A percentile compares a stretch with the other conserved stretches of the same genome.
phyloP scores from a whole-genome alignment of 2,797 vertebrate genomes.

The Tenualosa thibaudeaui region DNA sequence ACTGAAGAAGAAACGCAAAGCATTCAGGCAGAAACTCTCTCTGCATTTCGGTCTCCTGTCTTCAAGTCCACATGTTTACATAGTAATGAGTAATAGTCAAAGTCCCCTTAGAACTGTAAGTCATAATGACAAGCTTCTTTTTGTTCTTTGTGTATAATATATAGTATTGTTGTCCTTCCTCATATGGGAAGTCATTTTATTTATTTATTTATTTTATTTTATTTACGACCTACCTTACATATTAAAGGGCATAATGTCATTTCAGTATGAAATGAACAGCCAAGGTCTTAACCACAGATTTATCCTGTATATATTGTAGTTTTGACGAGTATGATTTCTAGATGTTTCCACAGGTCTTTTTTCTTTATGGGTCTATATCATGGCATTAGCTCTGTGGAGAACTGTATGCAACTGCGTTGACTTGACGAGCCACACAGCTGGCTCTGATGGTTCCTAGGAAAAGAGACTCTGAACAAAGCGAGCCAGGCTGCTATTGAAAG shows the following conservation, averaged over 20 bases:
- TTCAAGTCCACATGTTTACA: neutral
- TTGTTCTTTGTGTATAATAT: neutral
- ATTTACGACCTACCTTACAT: neutral
- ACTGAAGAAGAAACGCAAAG: neutral
- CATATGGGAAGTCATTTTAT: too few species aligned
- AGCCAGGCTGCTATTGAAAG: constrained; percentile 3
- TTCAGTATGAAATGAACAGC: neutral
- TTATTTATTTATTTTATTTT: too few species aligned
- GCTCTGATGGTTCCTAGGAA: neutral
- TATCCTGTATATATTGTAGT: neutral
- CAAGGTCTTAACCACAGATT: neutral
- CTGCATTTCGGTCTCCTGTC: neutral
- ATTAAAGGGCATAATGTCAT: neutral
- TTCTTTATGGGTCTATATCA: neutral
- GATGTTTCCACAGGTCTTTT: neutral
- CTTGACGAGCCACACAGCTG: neutral
- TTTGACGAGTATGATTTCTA: neutral
- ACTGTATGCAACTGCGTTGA: neutral
- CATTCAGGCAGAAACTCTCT: neutral
- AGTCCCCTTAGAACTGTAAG: neutral
- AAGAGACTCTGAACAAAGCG: neutral
- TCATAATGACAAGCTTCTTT: neutral
- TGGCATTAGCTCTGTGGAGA: neutral
- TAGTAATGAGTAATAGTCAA: neutral
- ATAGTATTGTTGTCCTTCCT: neutral